A percentile compares a stretch with the other conserved stretches of the same genome.
phyloP scores from a whole-genome alignment of 2,888 invertebrate genomes.

The Anoncus sp. region DNA sequence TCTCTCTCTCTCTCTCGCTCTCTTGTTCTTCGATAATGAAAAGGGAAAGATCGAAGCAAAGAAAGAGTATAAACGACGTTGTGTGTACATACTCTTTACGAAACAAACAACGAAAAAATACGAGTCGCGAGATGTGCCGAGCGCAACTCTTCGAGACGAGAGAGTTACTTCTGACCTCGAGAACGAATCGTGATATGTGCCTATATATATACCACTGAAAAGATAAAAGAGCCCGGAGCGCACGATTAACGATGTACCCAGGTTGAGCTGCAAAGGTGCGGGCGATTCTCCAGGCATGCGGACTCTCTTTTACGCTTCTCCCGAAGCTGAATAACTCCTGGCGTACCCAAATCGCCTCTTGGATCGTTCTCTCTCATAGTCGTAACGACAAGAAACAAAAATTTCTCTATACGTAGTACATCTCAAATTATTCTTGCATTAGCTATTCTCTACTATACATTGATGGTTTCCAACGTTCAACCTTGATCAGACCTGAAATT shows the following conservation, averaged over 20 bases:
- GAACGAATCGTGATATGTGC: slow-evolving; percentile 56
- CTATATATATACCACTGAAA: too few relatives aligned
- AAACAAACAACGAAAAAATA: neutral
- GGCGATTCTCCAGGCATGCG: slow-evolving; percentile 13
- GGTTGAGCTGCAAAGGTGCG: slow-evolving; percentile 13
- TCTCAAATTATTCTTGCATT: too few relatives aligned
- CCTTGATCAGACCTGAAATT: too few relatives aligned
- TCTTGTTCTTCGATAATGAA: slow-evolving; percentile 18
- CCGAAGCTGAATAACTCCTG: slow-evolving; percentile 38
- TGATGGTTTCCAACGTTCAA: too few relatives aligned
- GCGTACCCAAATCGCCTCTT: slow-evolving; percentile 1
- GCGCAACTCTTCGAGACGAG: slow-evolving; percentile 47
- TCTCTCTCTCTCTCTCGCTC: too few relatives aligned
- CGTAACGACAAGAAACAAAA: slow-evolving; percentile 18
- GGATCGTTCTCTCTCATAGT: slow-evolving; percentile 8
- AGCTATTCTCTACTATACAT: too few relatives aligned
- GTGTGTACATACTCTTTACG: neutral
- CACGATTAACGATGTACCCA: slow-evolving; percentile 54
- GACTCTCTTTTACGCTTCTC: slow-evolving; percentile 45
- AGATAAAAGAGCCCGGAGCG: slow-evolving; percentile 49
- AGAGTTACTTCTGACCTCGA: slow-evolving; percentile 59
- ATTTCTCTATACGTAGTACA: neutral
- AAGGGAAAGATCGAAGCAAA: neutral
- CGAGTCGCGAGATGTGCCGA: slow-evolving; percentile 3
- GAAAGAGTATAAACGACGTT: neutral